Evolutionary conservation across 2,113 vertebrate genomes (phyloP).

Genomic region (Syngnathus typhle): DNA sequence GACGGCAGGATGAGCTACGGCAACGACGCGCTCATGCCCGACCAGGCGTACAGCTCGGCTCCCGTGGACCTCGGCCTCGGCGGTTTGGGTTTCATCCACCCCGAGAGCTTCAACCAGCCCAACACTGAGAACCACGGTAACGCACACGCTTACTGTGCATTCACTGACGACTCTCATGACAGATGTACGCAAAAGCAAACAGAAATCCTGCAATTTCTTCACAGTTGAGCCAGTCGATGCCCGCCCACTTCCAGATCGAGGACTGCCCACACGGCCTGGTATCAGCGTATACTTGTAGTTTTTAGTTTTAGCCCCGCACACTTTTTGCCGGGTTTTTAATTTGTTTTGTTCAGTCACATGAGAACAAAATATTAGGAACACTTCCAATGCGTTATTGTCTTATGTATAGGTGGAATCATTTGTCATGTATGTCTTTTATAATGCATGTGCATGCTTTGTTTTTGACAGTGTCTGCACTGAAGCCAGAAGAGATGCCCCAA

Average conservation of each 20-base stretch:
- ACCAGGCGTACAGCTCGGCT: conserved; percentile 85
- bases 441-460: neutral
- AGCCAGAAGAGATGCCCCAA: conserved; percentile 86
- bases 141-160: neutral
- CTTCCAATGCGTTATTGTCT: neutral
- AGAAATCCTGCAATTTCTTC: neutral
- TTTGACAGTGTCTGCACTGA: conserved; percentile 78
- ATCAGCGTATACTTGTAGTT: conserved; percentile 11
- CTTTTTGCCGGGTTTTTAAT: too few species aligned
- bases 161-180: conserved; percentile 18
- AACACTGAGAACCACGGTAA: conserved; percentile 95
- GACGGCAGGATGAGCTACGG: conserved; percentile 92
- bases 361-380: neutral
- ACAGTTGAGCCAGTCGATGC: conserved; percentile 93
- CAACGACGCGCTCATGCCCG: conserved; percentile 93
- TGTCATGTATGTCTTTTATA: neutral
- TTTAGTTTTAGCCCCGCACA: too few species aligned
- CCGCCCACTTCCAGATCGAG: conserved; percentile 88
- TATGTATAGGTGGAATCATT: neutral
- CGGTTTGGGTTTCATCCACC: conserved; percentile 87
- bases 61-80: conserved; percentile 82
- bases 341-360: too few species aligned
- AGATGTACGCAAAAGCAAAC: neutral
- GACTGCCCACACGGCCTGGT: conserved; percentile 95
- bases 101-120: conserved; percentile 88